Evolutionary conservation across 2,113 vertebrate genomes (phyloP), one percentile per base, ranked within the genome.

Genomic region (Eolophus roseicapilla): DNA sequence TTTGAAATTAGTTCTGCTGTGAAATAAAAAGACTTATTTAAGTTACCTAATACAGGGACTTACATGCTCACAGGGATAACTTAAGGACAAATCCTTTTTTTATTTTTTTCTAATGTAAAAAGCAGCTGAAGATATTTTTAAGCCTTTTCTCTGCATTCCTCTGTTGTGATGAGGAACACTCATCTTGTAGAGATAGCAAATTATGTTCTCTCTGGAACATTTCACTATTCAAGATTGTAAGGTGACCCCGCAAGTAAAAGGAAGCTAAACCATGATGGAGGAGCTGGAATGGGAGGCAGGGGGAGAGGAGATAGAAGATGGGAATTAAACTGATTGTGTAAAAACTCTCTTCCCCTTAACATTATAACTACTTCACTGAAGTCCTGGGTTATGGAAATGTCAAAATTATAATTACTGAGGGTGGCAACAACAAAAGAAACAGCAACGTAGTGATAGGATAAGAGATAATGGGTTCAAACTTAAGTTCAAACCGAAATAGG

Each of bases 41-140:
- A 82, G 13, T 3, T 20, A n/a, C 0, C 0, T 67, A 23, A 46
- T 7, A 15, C 1, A 55, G 13, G 5, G 9, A 55, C 16, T 57
- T 35, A 28, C 5, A 41, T 10, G 31, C 3, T 71, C 16, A 50
- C 11, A 21, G 25, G 4, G 7, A 52, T 50, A 67, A 90, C 6
- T 8, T 29, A 29, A 11, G 28, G 20, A 17, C 11, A 73, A 73
- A 80, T 24, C 3, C 10, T 43, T 19, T 3, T 13, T 13, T 13
- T 19, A 16, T 19, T n/a, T 55, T 50, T 64, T 53, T 12, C n/a
- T 70, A 31, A 13, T 31, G 6, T 16, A 43, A 69, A 47, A 80
- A 86, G 27, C 13, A 55, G 19, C 7, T 60, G 44, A 55, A 69
- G 49, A 5, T 33, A 16, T 52, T 80, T 85, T 90, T 50, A 69